A percentile compares a stretch with the other conserved stretches of the same genome.
phyloP scores from a whole-genome alignment of 2,797 vertebrate species.

The Macropodus opercularis region DNA sequence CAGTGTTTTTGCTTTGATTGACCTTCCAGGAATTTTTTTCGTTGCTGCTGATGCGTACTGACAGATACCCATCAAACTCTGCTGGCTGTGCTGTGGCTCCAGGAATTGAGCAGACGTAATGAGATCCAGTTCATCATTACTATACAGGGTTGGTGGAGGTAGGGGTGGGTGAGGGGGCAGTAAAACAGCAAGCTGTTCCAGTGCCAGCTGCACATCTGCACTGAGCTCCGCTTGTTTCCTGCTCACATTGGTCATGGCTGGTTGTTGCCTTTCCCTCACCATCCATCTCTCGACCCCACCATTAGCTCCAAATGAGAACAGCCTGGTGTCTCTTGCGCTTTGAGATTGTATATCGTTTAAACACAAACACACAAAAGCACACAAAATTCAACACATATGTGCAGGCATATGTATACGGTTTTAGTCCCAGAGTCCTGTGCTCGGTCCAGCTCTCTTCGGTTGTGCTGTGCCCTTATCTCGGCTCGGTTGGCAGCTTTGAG shows the following conservation, averaged over 20 bases:
- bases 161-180: constrained; percentile 18
- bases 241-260: constrained; percentile 61
- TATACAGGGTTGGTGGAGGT: constrained; percentile 10
- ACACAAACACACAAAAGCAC: constrained; percentile 25
- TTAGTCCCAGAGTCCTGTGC: not conserved
- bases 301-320: constrained; percentile 68
- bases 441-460: not conserved
- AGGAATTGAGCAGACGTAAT: constrained; percentile 44
- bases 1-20: constrained; percentile 19
- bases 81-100: constrained; percentile 20
- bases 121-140: constrained; percentile 63
- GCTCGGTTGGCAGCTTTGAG: constrained; percentile 9
- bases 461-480: not conserved
- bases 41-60: constrained; percentile 8
- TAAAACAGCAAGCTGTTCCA: constrained; percentile 49
- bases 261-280: constrained; percentile 43
- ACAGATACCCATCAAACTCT: constrained; percentile 15
- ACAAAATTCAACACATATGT: not conserved
- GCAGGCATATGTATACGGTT: not conserved
- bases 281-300: constrained; percentile 31
- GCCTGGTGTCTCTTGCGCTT: constrained; percentile 56
- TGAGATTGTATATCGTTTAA: constrained; percentile 45
- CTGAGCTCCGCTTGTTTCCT: constrained; percentile 53
- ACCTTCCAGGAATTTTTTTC: constrained; percentile 10
- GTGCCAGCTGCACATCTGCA: constrained; percentile 72